Base-by-base conservation (phyloP, 2,888 invertebrate species). In the Actias luna region DNA sequence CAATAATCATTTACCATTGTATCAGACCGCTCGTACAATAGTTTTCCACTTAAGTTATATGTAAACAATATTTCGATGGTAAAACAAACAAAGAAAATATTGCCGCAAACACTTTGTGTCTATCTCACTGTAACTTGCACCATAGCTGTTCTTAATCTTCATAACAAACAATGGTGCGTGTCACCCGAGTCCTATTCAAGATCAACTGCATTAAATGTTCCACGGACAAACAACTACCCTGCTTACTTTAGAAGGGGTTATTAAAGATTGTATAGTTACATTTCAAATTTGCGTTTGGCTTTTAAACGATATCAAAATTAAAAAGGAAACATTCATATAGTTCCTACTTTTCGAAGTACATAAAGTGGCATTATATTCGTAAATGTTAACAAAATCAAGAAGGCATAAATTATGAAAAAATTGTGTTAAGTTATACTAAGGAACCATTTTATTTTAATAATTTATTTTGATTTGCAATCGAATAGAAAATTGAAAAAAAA, bases 161-260 rank as follows among this genome's bases (percentile, higher is more conserved):
- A 29, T 25, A 62, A 59, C 66, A 75, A 75, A 74, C 71, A 63
- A 46, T 16, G 33, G 62, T 59, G 57, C 75, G 77, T 76, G 75
- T 67, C 72, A 27, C 22, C 50, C 29, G 63, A 59, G 57, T 52
- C 62, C n/a, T 31, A 59, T 64, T 67, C 59, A 71, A 69, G 77
- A 75, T 75, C 60, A 67, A 65, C 65, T 63, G 60, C 63, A 57
- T 65, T 50, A 61, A 16, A 61, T 18, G 5, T 29, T 31, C 31
- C 22, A 58, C 39, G 29, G 52, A 36, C 29, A 16, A 29, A 16
- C 12, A 55, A 29, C 22, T 50, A 50, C 25, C 22, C 22, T 2
- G 46, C 12, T 50, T 10, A 50, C n/a, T 29, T 29, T 29, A 55
- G n/a, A 5, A 10, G 46, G 10, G 46, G 10, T 50, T 50, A 50